A percentile compares a stretch with the other conserved stretches of the same genome.
Conservation (phyloP, 2,888 invertebrate species). For the Brenthis ino region DNA sequence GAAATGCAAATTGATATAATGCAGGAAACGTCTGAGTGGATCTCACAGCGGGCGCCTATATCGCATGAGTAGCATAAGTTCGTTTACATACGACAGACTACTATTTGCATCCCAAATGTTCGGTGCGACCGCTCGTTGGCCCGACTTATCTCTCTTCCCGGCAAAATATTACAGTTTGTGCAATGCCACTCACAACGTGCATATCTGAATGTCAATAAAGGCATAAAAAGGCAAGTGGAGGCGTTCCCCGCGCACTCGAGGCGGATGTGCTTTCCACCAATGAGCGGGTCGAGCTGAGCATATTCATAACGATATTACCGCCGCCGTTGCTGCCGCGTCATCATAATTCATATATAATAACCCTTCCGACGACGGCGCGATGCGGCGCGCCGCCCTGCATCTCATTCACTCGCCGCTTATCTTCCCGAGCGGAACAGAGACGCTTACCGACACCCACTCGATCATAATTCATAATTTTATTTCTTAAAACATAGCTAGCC, state of each 20-base stretch:
- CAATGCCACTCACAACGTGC: constrained; percentile 78
- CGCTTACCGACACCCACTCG: constrained; percentile 59
- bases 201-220: constrained; percentile 82
- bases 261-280: constrained; percentile 79
- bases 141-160: constrained; percentile 73
- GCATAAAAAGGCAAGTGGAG: constrained; percentile 78
- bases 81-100: constrained; percentile 81
- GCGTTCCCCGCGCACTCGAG: constrained; percentile 76
- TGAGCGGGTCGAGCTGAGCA: constrained; percentile 75
- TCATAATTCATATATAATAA: constrained; percentile 84
- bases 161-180: constrained; percentile 81
- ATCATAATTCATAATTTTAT: constrained; percentile 82
- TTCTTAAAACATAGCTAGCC: constrained; percentile 58
- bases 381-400: constrained; percentile 66
- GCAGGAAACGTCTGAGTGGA: constrained; percentile 82
- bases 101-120: constrained; percentile 82
- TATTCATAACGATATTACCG: constrained; percentile 83
- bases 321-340: constrained; percentile 76
- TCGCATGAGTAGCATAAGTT: constrained; percentile 79
- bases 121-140: constrained; percentile 68
- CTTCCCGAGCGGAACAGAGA: constrained; percentile 66
- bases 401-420: constrained; percentile 63
- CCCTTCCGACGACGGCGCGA: constrained; percentile 73
- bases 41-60: constrained; percentile 78
- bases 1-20: constrained; percentile 82